These are phyloP conservation scores for Thereuonema tuberculata DNA, from an alignment of 1,140 invertebrate genomes.

Conservation along the genomic window DNA sequence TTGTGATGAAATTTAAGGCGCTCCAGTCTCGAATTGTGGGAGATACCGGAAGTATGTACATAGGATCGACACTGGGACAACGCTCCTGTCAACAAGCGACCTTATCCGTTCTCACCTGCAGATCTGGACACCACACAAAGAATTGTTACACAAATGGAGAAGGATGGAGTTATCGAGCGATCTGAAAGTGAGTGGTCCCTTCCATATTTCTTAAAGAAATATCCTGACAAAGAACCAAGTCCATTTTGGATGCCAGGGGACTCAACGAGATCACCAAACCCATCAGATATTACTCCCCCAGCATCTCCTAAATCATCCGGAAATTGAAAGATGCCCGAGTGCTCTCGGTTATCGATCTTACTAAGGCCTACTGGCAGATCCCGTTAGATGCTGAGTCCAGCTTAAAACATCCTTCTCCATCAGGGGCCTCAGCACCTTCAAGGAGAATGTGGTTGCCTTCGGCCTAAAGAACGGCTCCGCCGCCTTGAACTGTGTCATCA, in stretches of 20 bases:
- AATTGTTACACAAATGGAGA: too few relatives aligned
- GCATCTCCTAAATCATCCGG: background rate
- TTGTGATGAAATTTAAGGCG: too few relatives aligned
- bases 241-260: background rate
- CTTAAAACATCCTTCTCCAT: background rate
- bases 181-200: background rate
- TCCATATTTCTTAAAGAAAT: background rate
- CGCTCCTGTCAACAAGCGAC: too few relatives aligned
- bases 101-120: too few relatives aligned
- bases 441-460: background rate
- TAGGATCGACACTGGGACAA: too few relatives aligned
- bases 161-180: background rate
- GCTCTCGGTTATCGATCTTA: background rate
- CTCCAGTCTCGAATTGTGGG: too few relatives aligned
- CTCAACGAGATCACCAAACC: background rate
- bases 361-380: background rate
- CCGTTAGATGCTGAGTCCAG: background rate
- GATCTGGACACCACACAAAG: too few relatives aligned
- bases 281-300: background rate
- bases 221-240: background rate
- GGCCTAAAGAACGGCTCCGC: background rate
- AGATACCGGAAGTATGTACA: too few relatives aligned
- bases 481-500: background rate
- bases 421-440: background rate
- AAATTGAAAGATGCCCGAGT: background rate